Evolutionary conservation across 2,113 vertebrate species (phyloP).

Genomic region (Bucco capensis): DNA sequence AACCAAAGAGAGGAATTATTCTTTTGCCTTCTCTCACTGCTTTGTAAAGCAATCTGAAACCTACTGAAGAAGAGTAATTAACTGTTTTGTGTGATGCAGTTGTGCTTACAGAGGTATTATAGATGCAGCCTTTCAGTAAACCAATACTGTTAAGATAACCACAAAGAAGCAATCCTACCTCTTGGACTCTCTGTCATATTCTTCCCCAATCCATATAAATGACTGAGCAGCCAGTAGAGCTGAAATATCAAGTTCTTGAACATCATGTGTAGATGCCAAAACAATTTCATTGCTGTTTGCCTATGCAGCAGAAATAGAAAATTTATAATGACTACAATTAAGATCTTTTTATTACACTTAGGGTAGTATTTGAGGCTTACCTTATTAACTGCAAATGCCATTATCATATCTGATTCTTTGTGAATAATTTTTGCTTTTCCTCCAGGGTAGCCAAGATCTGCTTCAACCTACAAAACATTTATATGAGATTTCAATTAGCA

Average conservation of each 20-base stretch:
- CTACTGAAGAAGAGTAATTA: neutral
- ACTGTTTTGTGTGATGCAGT: neutral
- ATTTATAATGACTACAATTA: neutral
- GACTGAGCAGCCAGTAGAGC: constrained; percentile 88
- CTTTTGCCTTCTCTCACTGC: neutral
- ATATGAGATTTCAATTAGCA: neutral
- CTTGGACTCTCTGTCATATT: constrained; percentile 94
- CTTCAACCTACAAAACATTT: constrained; percentile 87
- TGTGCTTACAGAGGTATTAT: neutral
- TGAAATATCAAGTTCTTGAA: constrained; percentile 95
- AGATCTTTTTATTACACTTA: neutral
- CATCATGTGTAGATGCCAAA: constrained; percentile 95
- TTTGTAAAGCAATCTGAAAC: neutral
- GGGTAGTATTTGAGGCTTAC: constrained; percentile 60
- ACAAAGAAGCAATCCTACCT: constrained; percentile 74
- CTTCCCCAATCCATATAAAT: constrained; percentile 96
- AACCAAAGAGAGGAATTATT: neutral
- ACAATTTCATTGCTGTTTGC: constrained; percentile 93
- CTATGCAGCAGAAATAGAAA: constrained; percentile 64
- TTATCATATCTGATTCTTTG: constrained; percentile 98
- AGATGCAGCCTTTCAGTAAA: neutral
- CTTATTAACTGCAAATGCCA: constrained; percentile 97
- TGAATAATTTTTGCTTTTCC: constrained; percentile 97
- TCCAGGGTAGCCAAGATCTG: constrained; percentile 95
- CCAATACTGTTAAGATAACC: neutral